phyloP scores from a whole-genome alignment of 2,113 vertebrate genomes.

The Loxodonta africana region DNA sequence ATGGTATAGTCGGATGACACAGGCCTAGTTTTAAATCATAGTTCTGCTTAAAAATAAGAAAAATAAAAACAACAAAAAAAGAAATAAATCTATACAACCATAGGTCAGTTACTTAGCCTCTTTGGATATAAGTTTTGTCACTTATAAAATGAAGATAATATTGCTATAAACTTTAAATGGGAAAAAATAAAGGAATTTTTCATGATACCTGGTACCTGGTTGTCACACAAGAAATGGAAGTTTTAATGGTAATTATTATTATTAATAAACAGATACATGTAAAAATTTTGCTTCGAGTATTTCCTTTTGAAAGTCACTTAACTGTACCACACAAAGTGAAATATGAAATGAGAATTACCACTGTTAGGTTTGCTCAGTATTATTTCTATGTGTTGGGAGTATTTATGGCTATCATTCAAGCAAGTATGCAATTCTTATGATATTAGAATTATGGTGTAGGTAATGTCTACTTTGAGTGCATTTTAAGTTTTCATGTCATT shows the following conservation, averaged over 20 bases:
- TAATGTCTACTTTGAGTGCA: neutral
- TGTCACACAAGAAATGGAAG: neutral
- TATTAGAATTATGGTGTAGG: neutral
- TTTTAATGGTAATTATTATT: neutral
- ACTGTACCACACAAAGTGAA: neutral
- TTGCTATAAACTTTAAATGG: neutral
- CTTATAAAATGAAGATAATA: neutral
- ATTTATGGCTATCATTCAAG: neutral
- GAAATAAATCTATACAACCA: neutral
- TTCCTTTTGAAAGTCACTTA: neutral
- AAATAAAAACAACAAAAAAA: neutral
- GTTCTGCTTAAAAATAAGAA: neutral
- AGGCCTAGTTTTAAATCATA: constrained; percentile 5
- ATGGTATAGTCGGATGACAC: neutral
- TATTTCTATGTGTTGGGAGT: neutral
- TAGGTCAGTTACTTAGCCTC: neutral
- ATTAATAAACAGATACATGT: neutral
- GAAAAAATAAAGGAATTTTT: neutral
- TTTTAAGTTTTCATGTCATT: neutral
- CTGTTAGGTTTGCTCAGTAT: neutral
- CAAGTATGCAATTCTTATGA: neutral
- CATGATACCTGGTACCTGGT: neutral
- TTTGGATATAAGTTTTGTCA: neutral
- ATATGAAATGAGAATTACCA: neutral
- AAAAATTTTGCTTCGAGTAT: neutral